These are phyloP conservation scores for Trichacis sp. DNA, from an alignment of 2,888 invertebrate genomes.

Conservation along the genomic window DNA sequence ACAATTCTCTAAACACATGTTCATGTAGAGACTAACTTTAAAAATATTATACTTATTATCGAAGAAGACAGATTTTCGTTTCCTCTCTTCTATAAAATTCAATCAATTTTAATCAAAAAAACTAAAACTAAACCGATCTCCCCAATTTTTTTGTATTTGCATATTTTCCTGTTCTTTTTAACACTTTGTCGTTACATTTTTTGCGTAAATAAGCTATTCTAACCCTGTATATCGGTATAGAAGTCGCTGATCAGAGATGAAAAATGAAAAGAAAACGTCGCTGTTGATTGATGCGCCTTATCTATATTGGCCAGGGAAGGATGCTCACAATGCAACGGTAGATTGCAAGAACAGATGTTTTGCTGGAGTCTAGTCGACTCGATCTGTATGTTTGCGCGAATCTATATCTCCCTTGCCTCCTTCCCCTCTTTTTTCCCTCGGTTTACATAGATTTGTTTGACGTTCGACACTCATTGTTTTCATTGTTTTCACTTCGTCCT, in stretches of 20 bases:
- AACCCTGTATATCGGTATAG: background rate
- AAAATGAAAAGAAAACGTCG: background rate
- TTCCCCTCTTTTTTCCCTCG: conserved; percentile 42
- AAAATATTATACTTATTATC: too few species aligned
- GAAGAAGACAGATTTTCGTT: too few species aligned
- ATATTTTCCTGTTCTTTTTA: too few species aligned
- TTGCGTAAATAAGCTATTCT: too few species aligned
- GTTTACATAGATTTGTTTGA: conserved; percentile 59
- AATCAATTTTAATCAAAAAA: too few species aligned
- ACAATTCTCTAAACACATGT: too few species aligned
- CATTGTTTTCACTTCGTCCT: conserved; percentile 55
- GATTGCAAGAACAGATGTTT: conserved; percentile 56
- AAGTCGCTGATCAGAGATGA: background rate
- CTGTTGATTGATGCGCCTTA: conserved; percentile 39
- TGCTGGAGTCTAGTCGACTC: conserved; percentile 48
- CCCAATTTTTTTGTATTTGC: too few species aligned
- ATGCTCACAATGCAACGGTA: conserved; percentile 37
- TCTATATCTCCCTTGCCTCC: conserved; percentile 24
- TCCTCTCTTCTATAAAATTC: too few species aligned
- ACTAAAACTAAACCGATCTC: too few species aligned
- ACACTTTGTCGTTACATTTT: too few species aligned
- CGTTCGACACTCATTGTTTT: conserved; percentile 54
- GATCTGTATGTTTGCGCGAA: conserved; percentile 44
- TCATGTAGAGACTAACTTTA: too few species aligned
- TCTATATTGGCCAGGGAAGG: conserved; percentile 36